A percentile compares a stretch with the other conserved stretches of the same genome.
phyloP scores from a whole-genome alignment of 2,888 invertebrate species.

The Onthophagus sagittarius region DNA sequence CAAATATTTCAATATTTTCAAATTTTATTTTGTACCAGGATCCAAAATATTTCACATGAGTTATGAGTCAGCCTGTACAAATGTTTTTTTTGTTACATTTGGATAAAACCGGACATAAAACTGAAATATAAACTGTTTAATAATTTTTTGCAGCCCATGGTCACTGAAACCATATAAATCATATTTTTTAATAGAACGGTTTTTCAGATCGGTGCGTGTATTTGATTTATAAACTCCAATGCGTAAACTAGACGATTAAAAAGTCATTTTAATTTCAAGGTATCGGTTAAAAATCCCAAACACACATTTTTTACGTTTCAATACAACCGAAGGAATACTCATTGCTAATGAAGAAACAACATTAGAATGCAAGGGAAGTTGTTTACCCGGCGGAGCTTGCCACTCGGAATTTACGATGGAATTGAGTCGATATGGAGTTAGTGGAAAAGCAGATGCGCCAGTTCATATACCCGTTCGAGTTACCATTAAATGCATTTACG shows the following conservation, averaged over 20 bases:
- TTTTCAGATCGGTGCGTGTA: no score
- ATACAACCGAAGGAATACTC: slow-evolving; percentile 14
- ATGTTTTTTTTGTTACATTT: no score
- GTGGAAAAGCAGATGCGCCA: not conserved
- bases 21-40: no score
- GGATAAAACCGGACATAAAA: no score
- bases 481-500: not conserved
- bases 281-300: slow-evolving; percentile 1
- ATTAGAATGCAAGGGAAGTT: slow-evolving; percentile 6
- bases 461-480: not conserved
- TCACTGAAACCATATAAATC: no score
- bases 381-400: not conserved
- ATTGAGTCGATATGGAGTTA: not conserved
- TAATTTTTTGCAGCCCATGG: no score
- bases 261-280: slow-evolving; percentile 4
- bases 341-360: slow-evolving; percentile 14
- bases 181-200: no score
- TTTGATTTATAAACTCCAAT: no score
- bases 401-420: not conserved
- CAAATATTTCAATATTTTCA: no score
- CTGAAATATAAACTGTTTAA: no score
- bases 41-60: no score
- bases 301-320: slow-evolving; percentile 1
- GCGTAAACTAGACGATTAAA: not conserved
- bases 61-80: no score